phyloP scores from a whole-genome alignment of 2,888 invertebrate genomes.

The Uropetala carovei region DNA sequence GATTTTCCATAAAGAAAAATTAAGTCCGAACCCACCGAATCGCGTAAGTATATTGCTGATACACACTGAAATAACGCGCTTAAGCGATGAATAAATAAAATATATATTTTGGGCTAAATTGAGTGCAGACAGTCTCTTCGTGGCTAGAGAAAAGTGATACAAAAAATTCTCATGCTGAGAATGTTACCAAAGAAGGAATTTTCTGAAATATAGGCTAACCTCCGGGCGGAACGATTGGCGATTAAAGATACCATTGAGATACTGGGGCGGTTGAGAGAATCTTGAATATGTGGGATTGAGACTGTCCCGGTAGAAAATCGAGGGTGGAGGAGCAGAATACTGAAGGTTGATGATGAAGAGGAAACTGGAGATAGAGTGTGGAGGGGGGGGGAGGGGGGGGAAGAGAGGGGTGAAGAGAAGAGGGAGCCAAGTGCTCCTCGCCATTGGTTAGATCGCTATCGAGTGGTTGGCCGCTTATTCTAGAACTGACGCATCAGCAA shows the following conservation, averaged over 20 bases:
- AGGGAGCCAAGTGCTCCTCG: neutral
- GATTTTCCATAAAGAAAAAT: too few species aligned
- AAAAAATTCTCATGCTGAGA: neutral
- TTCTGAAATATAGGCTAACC: neutral
- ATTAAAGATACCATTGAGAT: neutral
- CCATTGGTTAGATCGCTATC: neutral
- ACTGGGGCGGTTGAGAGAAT: too few species aligned
- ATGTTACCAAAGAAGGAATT: neutral
- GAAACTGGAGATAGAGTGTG: neutral
- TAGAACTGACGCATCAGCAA: neutral
- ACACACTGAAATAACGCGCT: too few species aligned
- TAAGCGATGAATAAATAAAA: too few species aligned
- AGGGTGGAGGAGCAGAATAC: too few species aligned
- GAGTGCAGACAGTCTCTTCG: too few species aligned
- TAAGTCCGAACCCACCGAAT: too few species aligned
- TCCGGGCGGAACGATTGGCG: neutral
- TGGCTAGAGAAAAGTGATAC: too few species aligned
- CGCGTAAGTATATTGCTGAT: too few species aligned
- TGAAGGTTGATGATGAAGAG: neutral
- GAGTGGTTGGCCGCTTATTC: conserved; percentile 1
- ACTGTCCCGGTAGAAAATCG: too few species aligned
- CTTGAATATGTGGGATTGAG: too few species aligned
- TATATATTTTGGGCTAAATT: too few species aligned
- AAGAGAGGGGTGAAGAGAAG: neutral
- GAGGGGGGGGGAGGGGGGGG: neutral